Base-by-base conservation (phyloP, 2,888 invertebrate species). In the Ormyrus rosae region DNA sequence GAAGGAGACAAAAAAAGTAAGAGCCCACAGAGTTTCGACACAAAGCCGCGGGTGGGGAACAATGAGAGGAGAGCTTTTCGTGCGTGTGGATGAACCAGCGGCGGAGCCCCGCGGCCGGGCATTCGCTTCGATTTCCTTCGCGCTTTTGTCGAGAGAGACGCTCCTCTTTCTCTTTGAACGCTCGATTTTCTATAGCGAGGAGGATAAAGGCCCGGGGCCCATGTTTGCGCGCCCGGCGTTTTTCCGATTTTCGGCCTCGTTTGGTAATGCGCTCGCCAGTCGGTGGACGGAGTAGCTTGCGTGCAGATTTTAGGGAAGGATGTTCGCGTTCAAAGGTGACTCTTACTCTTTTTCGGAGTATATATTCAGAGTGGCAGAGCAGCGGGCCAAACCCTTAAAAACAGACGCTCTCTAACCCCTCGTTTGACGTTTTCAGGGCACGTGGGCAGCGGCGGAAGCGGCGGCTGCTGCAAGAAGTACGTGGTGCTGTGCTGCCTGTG, bases 401-500 rank as follows among this genome's bases (percentile, higher is more conserved):
- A 34, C 34, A 2, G 34, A 34, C 34, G 0, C 34, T 34, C 45
- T 8, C 55, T 53, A 19, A 63, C 50, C 48, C 45, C 50, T n/a
- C 13, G 9, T 13, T 34, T 34, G 34, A 19, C 34, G 4, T 82
- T 86, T 84, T 71, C 86, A 88, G 88, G 88, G 83, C 86, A 88
- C 82, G 85, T 48, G 60, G 72, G 68, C 51, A 71, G 87, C 9
- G 58, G 53, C n/a, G 87, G 88, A 8, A 89, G 88, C 78, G 87
- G 87, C 68, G 88, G 88, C 64, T 90, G 90, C 83, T 91, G 90
- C 86, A 90, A 90, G 86, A 96, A 96, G 91, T 96, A 96, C 91
- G 96, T 96, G 69, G 94, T 96, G 91, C 94, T 96, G 92, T 96
- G 96, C 87, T 95, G 95, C 84, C 95, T 95, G 2, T 96, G 96